These are phyloP conservation scores for Drosophila lacicola DNA, from an alignment of 2,888 invertebrate species.

Conservation along the genomic window DNA sequence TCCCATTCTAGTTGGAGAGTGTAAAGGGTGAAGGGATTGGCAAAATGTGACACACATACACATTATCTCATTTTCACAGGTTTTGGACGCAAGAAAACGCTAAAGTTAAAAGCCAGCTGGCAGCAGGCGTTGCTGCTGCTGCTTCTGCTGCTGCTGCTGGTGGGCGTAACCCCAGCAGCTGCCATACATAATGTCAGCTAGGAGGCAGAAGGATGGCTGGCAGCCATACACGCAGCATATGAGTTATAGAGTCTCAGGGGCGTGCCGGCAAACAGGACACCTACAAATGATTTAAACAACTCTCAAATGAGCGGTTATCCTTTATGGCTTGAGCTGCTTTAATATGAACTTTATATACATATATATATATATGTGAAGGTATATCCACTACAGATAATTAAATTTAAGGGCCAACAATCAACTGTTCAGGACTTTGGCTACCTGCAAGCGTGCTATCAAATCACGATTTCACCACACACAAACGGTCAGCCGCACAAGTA, in stretches of 20 bases:
- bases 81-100: conserved; percentile 63
- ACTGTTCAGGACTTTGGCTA: conserved; percentile 13
- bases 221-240: conserved; percentile 32
- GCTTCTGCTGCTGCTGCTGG: conserved; percentile 5
- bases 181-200: conserved; percentile 47
- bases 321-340: conserved; percentile 13
- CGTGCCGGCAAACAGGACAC: conserved; percentile 39
- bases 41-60: conserved; percentile 74
- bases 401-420: conserved; percentile 54
- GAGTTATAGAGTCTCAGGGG: conserved; percentile 34
- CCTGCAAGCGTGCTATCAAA: conserved; percentile 50
- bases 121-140: conserved; percentile 8
- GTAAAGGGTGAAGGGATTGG: background rate
- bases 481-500: conserved; percentile 64
- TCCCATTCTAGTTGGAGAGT: background rate
- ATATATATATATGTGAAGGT: background rate
- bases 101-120: conserved; percentile 73
- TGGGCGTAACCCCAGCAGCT: conserved; percentile 33
- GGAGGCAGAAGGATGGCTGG: conserved; percentile 12
- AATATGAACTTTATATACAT: background rate
- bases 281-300: conserved; percentile 59
- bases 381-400: conserved; percentile 65
- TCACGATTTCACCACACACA: conserved; percentile 67
- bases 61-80: conserved; percentile 81
- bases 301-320: conserved; percentile 25